A percentile compares a stretch with the other conserved stretches of the same genome.
Conservation (phyloP, 2,888 invertebrate species). For the Ypsolopha scabrella region DNA sequence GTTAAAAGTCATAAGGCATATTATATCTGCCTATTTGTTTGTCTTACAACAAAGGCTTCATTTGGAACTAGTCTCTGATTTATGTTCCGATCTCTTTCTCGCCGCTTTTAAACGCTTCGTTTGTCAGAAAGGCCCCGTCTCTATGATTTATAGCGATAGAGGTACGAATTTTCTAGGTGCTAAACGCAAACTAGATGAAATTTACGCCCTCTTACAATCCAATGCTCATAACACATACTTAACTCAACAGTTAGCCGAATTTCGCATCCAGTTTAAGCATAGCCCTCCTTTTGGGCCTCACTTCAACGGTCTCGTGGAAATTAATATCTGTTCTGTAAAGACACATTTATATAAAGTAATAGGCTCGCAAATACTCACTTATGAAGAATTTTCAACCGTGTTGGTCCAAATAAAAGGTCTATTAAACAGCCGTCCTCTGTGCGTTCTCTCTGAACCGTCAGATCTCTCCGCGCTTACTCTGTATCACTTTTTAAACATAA, state of each 20-base stretch:
- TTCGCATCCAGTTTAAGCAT: not conserved
- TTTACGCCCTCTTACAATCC: not conserved
- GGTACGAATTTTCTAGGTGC: constrained; percentile 5
- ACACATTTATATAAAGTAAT: not conserved
- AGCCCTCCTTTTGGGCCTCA: not conserved
- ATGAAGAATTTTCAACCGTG: too few species aligned
- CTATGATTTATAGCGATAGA: not conserved
- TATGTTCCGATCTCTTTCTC: constrained; percentile 1
- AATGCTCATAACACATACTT: not conserved
- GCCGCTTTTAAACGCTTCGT: constrained; percentile 4
- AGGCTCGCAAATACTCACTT: not conserved
- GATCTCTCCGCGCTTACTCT: not conserved
- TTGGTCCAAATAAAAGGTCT: not conserved
- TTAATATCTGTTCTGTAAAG: too few species aligned
- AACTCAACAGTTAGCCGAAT: not conserved
- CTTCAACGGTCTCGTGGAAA: not conserved
- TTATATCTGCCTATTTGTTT: constrained; percentile 6
- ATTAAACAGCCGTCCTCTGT: not conserved
- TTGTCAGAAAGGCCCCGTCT: not conserved
- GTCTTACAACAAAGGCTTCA: constrained; percentile 6
- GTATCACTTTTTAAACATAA: not conserved
- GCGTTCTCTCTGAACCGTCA: not conserved
- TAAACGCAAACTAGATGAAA: not conserved
- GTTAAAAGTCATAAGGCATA: constrained; percentile 1
- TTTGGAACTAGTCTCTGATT: constrained; percentile 5